These are phyloP conservation scores for Leptopilina clavipes DNA, from an alignment of 1,140 invertebrate genomes.

Conservation along the genomic window DNA sequence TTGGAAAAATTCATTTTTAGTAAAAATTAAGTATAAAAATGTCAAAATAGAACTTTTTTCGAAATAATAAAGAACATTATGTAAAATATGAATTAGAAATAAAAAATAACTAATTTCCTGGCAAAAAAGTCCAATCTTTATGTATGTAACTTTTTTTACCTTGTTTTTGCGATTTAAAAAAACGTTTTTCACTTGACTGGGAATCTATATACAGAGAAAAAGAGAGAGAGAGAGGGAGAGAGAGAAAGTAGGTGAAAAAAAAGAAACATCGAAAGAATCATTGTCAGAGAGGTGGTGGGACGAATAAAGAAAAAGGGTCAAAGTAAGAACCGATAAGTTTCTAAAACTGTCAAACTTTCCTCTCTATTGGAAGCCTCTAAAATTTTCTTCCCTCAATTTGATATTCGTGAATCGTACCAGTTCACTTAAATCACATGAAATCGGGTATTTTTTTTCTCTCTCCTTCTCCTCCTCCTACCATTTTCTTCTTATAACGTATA, in stretches of 20 bases:
- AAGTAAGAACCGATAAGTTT: slow-evolving; percentile 39
- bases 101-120: too few relatives aligned
- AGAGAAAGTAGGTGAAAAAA: neutral
- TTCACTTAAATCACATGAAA: slow-evolving; percentile 19
- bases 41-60: too few relatives aligned
- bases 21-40: too few relatives aligned
- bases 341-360: slow-evolving; percentile 38
- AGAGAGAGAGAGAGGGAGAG: too few relatives aligned
- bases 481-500: too few relatives aligned
- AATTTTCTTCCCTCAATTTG: slow-evolving; percentile 58
- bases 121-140: too few relatives aligned
- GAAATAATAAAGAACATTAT: too few relatives aligned
- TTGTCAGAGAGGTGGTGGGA: neutral
- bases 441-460: neutral
- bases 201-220: too few relatives aligned
- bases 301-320: slow-evolving; percentile 12
- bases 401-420: slow-evolving; percentile 53
- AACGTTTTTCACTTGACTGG: slow-evolving; percentile 2
- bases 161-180: neutral
- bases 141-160: too few relatives aligned
- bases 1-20: too few relatives aligned
- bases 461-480: too few relatives aligned
- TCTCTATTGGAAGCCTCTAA: slow-evolving; percentile 37
- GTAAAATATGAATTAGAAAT: too few relatives aligned
- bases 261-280: neutral